Evolutionary conservation across 2,797 vertebrate genomes (phyloP), one percentile per base, ranked within the genome.

Genomic region (Echiichthys vipera): DNA sequence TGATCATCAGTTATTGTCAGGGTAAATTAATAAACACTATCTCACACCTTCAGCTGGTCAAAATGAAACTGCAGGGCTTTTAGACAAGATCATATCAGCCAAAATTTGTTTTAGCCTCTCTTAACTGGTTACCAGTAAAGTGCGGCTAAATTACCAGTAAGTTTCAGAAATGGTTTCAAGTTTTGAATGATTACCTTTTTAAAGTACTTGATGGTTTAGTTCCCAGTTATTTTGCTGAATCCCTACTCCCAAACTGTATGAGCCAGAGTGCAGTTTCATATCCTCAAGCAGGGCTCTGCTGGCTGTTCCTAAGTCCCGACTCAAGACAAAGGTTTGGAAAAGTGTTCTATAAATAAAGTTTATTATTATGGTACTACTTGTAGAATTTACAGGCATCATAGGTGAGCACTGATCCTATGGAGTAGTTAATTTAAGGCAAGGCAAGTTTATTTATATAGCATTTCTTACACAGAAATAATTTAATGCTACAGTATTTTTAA

Each of bases 341-440:
- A 17, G 45, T 32, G 32, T 14, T 55, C 15, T 46, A 27, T 4
- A 18, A 17, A 25, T 22, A 43, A 43, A 57, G 27, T 27, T 22
- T 20, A 42, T 42, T 34, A 4, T 27, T 49, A 27, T 15, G 15
- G 20, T 22, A n/a, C 13, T 51, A 34, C 30, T 47, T 42, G 24
- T 57, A 8, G 13, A 36, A 29, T 32, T 40, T 32, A 5, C 12
- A 55, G 17, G 7, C n/a, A 46, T 9, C 1, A 15, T 22, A 10
- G 5, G 29, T 6, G 25, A 4, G 5, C 12, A 39, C 30, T 25
- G 49, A 50, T 49, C 34, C 8, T 37, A 37, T 47, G 22, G 50
- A 57, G 55, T 49, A 58, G 46, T 36, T 78, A 42, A 50, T 73
- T n/a, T n/a, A n/a, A n/a, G n/a, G n/a, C n/a, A n/a, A n/a, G n/a